Base-by-base conservation (phyloP, 2,888 invertebrate genomes). In the Thera obeliscata region DNA sequence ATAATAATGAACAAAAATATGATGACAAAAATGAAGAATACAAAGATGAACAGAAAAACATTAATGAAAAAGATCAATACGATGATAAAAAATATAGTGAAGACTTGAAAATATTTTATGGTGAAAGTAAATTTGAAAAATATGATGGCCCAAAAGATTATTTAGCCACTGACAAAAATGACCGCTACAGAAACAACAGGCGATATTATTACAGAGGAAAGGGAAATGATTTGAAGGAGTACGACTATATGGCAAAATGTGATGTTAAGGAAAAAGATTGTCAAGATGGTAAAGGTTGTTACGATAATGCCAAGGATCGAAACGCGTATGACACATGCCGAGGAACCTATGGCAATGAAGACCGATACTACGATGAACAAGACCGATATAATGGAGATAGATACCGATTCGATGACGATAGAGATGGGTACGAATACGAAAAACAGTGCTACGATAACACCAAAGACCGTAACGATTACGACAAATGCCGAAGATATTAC, bases 221-320 rank as follows among this genome's bases (percentile, higher is more conserved):
- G 8, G 50, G 56, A 43, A 56, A 55, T 36, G 64, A 68, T 6
- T 33, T 58, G 11, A 48, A 36, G 1, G 61, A 68, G 33, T 68
- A 68, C 35, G 64, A 68, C 46, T 68, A 64, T 22, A 36, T 50
- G 6, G 22, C 49, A 35, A 68, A 64, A 22, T 68, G 68, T 68
- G 61, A 68, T 68, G n/a, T 33, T 9, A 41, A 58, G 3, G 12
- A 41, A 22, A 68, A 68, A 33, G 58, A 64, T 3, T 68, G 68
- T 49, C 55, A 55, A 33, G 68, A 68, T 50, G 68, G 68, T 49
- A 64, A 56, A 33, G 68, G 61, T 55, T 68, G 68, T 58, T 68
- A 68, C 38, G 68, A 68, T 50, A 64, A 68, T n/a, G 54, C 68
- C 4, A 64, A 49, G 2, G 64, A 64, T 11, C 61, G 58, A 22